Base-by-base conservation (phyloP, 2,797 vertebrate species). In the Poecilia picta region DNA sequence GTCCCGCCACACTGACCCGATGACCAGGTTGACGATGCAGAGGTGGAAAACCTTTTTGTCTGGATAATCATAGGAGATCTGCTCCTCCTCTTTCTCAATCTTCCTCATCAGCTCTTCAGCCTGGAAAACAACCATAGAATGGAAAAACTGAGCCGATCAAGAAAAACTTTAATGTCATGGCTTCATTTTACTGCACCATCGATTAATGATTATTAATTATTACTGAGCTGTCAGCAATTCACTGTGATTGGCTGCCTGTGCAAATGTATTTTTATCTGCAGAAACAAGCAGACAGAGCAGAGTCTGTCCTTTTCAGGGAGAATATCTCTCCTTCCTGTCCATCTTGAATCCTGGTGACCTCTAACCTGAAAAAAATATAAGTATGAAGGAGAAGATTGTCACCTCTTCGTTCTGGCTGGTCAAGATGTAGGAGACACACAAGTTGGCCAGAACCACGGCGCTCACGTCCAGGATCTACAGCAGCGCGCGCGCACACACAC, bases 341-440 rank as follows among this genome's bases (percentile, higher is more conserved):
- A 20, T 20, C 47, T 51, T 8, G 23, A 23, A 51, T n/a, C 25
- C 39, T n/a, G 53, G 59, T 64, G 15, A 36, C 15, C 12, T 59
- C 4, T 23, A 43, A n/a, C 18, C 15, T 28, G 5, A 55, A 5
- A 43, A 3, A 1, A 28, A 3, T 28, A 8, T 10, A 28, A 59
- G 12, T 28, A 59, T 39, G 18, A 76, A 41, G 59, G 31, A 45
- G 18, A 1, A 18, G 51, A 72, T 49, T 10, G 12, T 55, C 84
- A 97, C 96, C 96, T 98, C 97, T 91, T 99, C 97, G 1, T 98
- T 99, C 86, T 99, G 98, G 91, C 95, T 98, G 1, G 97, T 99
- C 97, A 99, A 97, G 89, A 99, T 98, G 91, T 99, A 98, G 57
- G 98, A 98, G 75, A 99, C 98, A 0, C 98, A 99, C 75, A 99